Evolutionary conservation across 2,888 invertebrate species (phyloP), one percentile per base, ranked within the genome.

Genomic region (Apotomis capreana): DNA sequence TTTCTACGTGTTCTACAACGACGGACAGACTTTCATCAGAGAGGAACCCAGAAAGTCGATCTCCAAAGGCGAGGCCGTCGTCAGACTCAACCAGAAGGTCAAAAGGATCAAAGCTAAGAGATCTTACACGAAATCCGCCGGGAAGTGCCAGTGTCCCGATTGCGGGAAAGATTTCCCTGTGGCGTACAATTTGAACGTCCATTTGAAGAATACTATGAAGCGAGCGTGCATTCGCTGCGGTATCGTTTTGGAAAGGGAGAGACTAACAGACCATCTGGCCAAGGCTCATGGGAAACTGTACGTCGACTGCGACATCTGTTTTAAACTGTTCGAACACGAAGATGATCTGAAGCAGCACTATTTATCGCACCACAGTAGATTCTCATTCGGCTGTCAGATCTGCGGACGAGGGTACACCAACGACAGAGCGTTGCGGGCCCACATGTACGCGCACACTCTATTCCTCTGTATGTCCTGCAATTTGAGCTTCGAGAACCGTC

Each of bases 381-480:
- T 74, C 0, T 75, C 77, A 0, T 76, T 81, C 55, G 74, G 79
- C 0, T 92, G 92, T 72, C 75, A 75, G 0, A 77, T 83, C 0
- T 92, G 92, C 59, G 87, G 88, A 0, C 76, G 79, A 1, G 84
- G 87, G 0, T 92, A 83, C 60, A 74, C 74, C 0, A 89, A 78
- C 68, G 83, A 85, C 6, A 79, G 90, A 61, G 89, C 87, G 0
- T 68, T 92, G 0, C 76, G 84, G 49, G 85, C 90, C 0, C 92
- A 92, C 65, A 76, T 77, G 70, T 87, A 86, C 70, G 76, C 84
- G 0, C 92, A 92, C 73, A 83, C 86, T 0, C 73, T 90, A 0
- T 89, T 90, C 75, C 80, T 84, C 58, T 92, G 92, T 72, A 62
- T 74, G 0, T 77, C 80, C 0, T 92, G 92, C 76, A 85, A 82